Evolutionary conservation across 2,113 vertebrate genomes (phyloP).

Genomic region (Noturus placidus): DNA sequence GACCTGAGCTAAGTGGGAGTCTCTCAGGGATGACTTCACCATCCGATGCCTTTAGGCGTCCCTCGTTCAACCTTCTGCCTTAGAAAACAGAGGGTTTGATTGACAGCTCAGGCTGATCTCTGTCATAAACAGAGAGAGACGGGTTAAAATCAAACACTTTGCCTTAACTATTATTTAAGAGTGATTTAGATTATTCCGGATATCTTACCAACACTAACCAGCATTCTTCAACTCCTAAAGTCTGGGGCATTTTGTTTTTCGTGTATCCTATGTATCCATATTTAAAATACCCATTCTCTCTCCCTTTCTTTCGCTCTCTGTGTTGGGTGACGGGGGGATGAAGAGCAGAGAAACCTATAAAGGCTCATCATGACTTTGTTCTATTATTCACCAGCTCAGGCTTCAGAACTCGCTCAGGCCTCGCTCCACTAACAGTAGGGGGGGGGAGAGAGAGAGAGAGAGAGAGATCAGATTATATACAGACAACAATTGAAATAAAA

Average conservation of each 20-base stretch:
- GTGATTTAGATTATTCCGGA: background rate
- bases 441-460: background rate
- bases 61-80: conserved; percentile 18
- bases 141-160: background rate
- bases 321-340: conserved; percentile 61
- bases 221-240: background rate
- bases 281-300: conserved; percentile 19
- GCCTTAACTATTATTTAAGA: conserved; percentile 3
- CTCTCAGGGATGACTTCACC: conserved; percentile 45
- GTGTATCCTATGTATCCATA: background rate
- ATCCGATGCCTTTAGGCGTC: conserved; percentile 48
- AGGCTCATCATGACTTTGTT: conserved; percentile 78
- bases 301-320: conserved; percentile 45
- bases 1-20: conserved; percentile 21
- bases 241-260: conserved; percentile 33
- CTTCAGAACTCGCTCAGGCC: conserved; percentile 74
- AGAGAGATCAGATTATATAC: conserved; percentile 1
- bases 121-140: background rate
- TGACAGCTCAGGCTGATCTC: conserved; percentile 28
- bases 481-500: conserved; percentile 10
- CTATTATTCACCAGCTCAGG: conserved; percentile 79
- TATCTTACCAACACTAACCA: background rate
- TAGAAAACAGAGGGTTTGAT: conserved; percentile 16
- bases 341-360: conserved; percentile 73
- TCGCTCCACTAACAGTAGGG: conserved; percentile 66